Conservation (phyloP, 2,797 vertebrate species). For the Poeciliopsis paucimaculata region DNA sequence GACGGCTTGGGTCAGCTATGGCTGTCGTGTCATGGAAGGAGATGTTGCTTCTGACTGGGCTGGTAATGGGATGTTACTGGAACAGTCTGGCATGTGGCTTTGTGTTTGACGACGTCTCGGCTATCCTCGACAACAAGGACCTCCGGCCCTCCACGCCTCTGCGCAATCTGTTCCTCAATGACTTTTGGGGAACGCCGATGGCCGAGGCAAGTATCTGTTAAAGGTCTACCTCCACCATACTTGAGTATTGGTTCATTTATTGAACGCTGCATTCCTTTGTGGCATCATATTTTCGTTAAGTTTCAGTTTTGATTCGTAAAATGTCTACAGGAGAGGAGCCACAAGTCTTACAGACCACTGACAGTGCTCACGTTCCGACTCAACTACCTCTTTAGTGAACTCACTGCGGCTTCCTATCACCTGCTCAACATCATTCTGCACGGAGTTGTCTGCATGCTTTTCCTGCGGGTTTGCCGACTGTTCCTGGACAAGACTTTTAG, state of each 20-base stretch:
- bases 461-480: conserved; percentile 91
- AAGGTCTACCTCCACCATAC: not conserved
- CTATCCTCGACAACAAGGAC: conserved; percentile 98
- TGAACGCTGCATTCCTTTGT: not conserved
- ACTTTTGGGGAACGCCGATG: conserved; percentile 99
- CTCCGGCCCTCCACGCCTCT: conserved; percentile 92
- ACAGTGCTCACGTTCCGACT: conserved; percentile 96
- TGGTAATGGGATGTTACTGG: conserved; percentile 95
- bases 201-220: conserved; percentile 83
- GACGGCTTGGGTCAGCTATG: conserved; percentile 85
- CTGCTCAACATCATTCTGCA: conserved; percentile 92
- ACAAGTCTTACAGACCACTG: conserved; percentile 96
- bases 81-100: conserved; percentile 96
- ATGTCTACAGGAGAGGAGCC: conserved; percentile 90
- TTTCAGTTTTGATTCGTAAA: not conserved
- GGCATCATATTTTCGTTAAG: not conserved
- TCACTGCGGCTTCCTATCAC: conserved; percentile 94
- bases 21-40: conserved; percentile 91
- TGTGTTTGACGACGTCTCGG: conserved; percentile 98
- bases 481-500: conserved; percentile 89
- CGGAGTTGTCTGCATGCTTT: conserved; percentile 88
- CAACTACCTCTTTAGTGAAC: conserved; percentile 94
- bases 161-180: conserved; percentile 94
- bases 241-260: not conserved
- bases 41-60: conserved; percentile 86